Percentiles rank a stretch among this genome's conserved stretches.
These are phyloP conservation scores for Drosophila paranaensis DNA, from an alignment of 2,888 invertebrate genomes.

Conservation along the genomic window DNA sequence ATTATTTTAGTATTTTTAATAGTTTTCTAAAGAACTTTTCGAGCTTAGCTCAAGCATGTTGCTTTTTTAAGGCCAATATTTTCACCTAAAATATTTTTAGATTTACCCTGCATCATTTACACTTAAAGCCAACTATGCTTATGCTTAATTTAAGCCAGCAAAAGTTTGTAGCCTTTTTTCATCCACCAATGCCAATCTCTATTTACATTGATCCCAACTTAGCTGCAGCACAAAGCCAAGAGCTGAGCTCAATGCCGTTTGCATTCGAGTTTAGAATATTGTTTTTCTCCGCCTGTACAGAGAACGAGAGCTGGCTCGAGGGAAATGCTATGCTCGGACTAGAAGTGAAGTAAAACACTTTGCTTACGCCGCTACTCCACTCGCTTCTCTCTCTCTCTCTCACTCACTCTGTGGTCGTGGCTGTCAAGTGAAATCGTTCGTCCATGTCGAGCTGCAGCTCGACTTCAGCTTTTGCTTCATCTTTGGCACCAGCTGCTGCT, in stretches of 20 bases:
- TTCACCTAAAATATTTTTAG: too few relatives aligned
- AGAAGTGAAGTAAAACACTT: conserved; percentile 49
- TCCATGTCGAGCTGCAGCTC: conserved; percentile 35
- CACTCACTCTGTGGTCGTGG: conserved; percentile 13
- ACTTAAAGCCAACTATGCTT: too few relatives aligned
- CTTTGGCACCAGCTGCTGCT: conserved; percentile 31
- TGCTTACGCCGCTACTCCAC: conserved; percentile 36
- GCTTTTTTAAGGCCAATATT: too few relatives aligned
- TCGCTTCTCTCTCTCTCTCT: conserved; percentile 24
- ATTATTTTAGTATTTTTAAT: too few relatives aligned
- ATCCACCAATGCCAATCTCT: neutral
- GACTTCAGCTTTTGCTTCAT: conserved; percentile 12
- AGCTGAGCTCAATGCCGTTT: neutral
- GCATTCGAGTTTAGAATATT: conserved; percentile 5
- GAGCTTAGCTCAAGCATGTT: too few relatives aligned
- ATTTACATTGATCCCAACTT: conserved; percentile 2
- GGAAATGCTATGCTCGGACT: conserved; percentile 41
- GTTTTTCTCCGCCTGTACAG: conserved; percentile 2
- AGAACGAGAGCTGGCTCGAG: conserved; percentile 32
- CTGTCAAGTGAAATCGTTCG: conserved; percentile 74
- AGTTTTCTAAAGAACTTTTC: too few relatives aligned
- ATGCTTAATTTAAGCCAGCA: too few relatives aligned
- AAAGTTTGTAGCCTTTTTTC: neutral
- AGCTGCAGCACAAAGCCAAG: neutral
- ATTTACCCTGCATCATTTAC: too few relatives aligned